These are phyloP conservation scores for Rhinoptilus africanus DNA, from an alignment of 2,113 vertebrate genomes.

Conservation along the genomic window DNA sequence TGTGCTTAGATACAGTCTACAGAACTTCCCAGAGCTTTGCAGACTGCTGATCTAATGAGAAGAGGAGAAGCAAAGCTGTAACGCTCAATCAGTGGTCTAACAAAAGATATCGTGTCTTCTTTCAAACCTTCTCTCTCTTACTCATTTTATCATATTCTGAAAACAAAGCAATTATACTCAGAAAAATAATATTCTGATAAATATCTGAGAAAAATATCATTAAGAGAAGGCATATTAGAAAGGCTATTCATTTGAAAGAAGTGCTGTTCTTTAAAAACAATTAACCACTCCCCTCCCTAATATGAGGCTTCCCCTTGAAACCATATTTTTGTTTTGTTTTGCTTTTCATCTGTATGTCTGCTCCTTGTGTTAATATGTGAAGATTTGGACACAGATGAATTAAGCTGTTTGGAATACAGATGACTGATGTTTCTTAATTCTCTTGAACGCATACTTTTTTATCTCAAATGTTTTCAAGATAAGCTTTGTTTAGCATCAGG, in stretches of 20 bases:
- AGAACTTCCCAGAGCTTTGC: constrained; percentile 2
- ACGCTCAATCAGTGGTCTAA: not conserved
- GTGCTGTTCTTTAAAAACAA: not conserved
- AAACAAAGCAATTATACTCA: not conserved
- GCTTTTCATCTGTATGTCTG: not conserved
- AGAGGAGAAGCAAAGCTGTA: constrained; percentile 4
- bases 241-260: not conserved
- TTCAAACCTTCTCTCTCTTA: not conserved
- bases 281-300: not conserved
- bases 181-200: not conserved
- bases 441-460: not conserved
- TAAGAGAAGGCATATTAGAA: not conserved
- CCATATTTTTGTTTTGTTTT: not conserved
- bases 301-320: not conserved
- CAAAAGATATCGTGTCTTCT: not conserved
- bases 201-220: not conserved
- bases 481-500: not conserved
- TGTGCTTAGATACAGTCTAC: not conserved
- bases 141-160: not conserved
- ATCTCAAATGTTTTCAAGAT: not conserved
- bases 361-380: not conserved
- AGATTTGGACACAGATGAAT: not conserved
- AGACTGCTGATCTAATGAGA: not conserved
- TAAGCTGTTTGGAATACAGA: not conserved
- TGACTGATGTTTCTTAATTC: not conserved